Evolutionary conservation across 2,113 vertebrate genomes (phyloP).

Genomic region (Albula goreensis): DNA sequence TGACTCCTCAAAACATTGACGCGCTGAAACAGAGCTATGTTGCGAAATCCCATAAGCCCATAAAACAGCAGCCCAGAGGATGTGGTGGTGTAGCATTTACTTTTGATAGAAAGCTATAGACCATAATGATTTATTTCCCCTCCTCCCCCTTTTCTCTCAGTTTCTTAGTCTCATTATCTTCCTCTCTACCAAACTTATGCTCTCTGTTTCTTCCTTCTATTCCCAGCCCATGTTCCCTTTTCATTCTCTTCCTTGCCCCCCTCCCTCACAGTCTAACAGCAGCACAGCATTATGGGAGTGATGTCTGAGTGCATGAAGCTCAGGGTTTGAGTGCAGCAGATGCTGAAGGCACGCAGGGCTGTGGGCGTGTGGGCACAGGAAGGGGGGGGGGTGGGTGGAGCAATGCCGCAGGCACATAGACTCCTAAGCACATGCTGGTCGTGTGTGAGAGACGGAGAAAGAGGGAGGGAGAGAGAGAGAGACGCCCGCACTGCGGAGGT

Average conservation of each 20-base stretch:
- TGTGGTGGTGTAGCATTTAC: not conserved
- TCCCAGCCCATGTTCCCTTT: slow-evolving; percentile 1
- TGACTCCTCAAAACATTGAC: not conserved
- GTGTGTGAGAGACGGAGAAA: too few relatives aligned
- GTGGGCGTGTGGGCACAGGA: not conserved
- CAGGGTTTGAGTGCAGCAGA: not conserved
- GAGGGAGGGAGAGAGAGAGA: too few relatives aligned
- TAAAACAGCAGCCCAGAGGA: not conserved
- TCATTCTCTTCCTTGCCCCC: not conserved
- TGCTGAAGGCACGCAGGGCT: not conserved
- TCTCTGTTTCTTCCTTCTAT: not conserved
- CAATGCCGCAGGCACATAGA: not conserved
- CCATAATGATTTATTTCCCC: not conserved
- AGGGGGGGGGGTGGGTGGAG: not conserved
- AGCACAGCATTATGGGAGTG: not conserved
- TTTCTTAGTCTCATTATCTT: slow-evolving; percentile 23
- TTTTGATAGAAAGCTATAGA: not conserved
- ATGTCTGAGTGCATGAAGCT: not conserved
- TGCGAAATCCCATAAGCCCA: not conserved
- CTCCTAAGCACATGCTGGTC: not conserved
- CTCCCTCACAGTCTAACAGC: not conserved
- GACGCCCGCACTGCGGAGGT: not conserved
- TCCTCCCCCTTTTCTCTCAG: not conserved
- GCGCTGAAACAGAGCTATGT: too few relatives aligned
- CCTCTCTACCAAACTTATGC: not conserved